A percentile compares a stretch with the other conserved stretches of the same genome.
These are phyloP conservation scores for Syritta pipiens DNA, from an alignment of 2,888 invertebrate species.

Conservation along the genomic window DNA sequence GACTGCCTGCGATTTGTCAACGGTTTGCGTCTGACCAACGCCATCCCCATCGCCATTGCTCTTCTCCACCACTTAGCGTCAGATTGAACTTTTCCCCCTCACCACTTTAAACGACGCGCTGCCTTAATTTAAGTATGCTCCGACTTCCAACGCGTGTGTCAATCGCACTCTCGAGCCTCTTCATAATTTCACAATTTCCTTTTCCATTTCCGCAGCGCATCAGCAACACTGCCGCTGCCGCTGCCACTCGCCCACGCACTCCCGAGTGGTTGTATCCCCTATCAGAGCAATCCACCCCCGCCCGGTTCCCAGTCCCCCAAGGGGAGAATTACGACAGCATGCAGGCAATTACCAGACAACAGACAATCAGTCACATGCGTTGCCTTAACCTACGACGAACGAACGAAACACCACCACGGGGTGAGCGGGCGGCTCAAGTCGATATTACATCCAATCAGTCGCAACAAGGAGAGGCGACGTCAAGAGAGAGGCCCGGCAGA, in stretches of 20 bases:
- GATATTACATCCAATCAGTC: constrained; percentile 68
- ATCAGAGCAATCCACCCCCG: constrained; percentile 33
- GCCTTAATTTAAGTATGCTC: not conserved
- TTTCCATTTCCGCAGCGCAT: constrained; percentile 19
- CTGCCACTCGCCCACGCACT: constrained; percentile 16
- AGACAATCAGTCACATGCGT: constrained; percentile 70
- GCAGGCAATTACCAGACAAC: constrained; percentile 68
- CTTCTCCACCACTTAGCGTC: no score
- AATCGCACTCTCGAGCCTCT: not conserved
- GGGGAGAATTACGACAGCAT: constrained; percentile 64
- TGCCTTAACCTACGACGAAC: constrained; percentile 54
- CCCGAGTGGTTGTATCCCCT: constrained; percentile 33
- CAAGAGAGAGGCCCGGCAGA: not conserved
- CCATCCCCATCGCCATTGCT: no score
- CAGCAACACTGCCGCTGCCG: constrained; percentile 59
- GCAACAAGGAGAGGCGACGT: constrained; percentile 56
- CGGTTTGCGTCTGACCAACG: no score
- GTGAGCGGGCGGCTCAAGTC: constrained; percentile 40
- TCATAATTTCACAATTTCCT: constrained; percentile 8
- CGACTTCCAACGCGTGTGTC: not conserved
- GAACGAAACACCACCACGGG: not conserved
- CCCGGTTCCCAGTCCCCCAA: constrained; percentile 1
- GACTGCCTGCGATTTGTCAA: no score
- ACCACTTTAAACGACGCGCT: not conserved
- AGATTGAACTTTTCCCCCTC: no score